A percentile compares a stretch with the other conserved stretches of the same genome.
Conservation (phyloP, 35 echinoderm and acorn worm species). For the Ophiothrix spiculata region DNA sequence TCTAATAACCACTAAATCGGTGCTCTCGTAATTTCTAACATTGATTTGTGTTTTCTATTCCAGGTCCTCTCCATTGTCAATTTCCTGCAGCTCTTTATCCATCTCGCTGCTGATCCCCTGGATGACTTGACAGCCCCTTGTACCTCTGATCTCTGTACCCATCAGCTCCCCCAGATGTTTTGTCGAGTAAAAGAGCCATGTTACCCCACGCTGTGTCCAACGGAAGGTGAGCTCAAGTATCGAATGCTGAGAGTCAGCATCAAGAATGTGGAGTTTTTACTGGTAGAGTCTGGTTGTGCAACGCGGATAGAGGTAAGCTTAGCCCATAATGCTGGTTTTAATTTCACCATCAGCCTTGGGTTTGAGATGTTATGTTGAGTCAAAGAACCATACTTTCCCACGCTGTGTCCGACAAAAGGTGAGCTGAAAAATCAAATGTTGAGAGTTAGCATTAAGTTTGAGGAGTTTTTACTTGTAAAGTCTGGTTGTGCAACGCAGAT, state of each 20-base stretch:
- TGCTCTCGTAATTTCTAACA: too few species aligned
- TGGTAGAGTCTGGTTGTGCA: constrained; percentile 75
- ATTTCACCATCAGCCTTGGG: too few species aligned
- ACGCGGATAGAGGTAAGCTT: constrained; percentile 62
- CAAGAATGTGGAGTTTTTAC: constrained; percentile 57
- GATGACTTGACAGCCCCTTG: constrained; percentile 54
- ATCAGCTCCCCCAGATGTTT: constrained; percentile 58
- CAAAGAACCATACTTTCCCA: too few species aligned
- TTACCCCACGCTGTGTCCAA: constrained; percentile 66
- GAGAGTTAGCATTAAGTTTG: too few species aligned
- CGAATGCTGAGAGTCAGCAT: constrained; percentile 72
- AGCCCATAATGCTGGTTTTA: too few species aligned
- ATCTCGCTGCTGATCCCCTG: constrained; percentile 66
- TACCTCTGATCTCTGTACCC: constrained; percentile 61
- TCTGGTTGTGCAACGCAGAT: too few species aligned
- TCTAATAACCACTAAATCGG: too few species aligned
- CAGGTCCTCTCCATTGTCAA: constrained; percentile 62
- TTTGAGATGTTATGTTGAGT: too few species aligned
- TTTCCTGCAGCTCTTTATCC: constrained; percentile 65
- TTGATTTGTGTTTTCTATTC: not conserved
- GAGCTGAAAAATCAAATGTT: too few species aligned
- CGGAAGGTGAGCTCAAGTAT: constrained; percentile 85
- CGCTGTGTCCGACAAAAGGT: too few species aligned
- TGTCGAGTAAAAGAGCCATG: constrained; percentile 63
- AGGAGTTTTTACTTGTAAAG: too few species aligned